A percentile compares a stretch with the other conserved stretches of the same genome.
These are phyloP conservation scores for Lepidochrysops patricia DNA, from an alignment of 2,888 invertebrate species.

Conservation along the genomic window DNA sequence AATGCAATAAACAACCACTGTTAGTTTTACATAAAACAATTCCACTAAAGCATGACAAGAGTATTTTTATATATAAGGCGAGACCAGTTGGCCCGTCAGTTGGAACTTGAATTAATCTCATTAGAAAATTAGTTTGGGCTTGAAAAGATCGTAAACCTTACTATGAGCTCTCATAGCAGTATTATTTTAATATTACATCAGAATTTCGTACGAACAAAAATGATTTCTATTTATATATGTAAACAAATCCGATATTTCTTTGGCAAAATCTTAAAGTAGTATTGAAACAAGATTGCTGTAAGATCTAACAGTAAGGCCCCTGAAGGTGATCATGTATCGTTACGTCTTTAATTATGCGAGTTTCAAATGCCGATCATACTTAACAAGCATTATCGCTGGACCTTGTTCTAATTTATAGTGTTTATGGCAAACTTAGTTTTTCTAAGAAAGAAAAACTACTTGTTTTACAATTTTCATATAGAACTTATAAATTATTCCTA, in stretches of 20 bases:
- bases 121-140: slow-evolving; percentile 34
- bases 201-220: too few relatives aligned
- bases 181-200: too few relatives aligned
- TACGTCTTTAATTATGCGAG: slow-evolving; percentile 7
- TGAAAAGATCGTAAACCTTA: slow-evolving; percentile 29
- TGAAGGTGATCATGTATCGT: slow-evolving; percentile 13
- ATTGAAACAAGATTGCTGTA: too few relatives aligned
- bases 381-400: slow-evolving; percentile 1
- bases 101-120: slow-evolving; percentile 22
- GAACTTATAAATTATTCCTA: too few relatives aligned
- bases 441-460: too few relatives aligned
- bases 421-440: slow-evolving; percentile 2
- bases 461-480: too few relatives aligned
- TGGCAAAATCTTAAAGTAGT: too few relatives aligned
- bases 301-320: too few relatives aligned
- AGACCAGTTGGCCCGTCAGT: slow-evolving; percentile 35
- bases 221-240: too few relatives aligned
- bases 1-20: too few relatives aligned
- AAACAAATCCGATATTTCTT: too few relatives aligned
- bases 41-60: not conserved
- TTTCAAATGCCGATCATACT: slow-evolving; percentile 8
- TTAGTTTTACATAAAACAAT: not conserved
- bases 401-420: slow-evolving; percentile 9
- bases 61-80: slow-evolving; percentile 33
- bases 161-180: too few relatives aligned